phyloP scores from a whole-genome alignment of 2,113 vertebrate genomes.

The Rostratula benghalensis region DNA sequence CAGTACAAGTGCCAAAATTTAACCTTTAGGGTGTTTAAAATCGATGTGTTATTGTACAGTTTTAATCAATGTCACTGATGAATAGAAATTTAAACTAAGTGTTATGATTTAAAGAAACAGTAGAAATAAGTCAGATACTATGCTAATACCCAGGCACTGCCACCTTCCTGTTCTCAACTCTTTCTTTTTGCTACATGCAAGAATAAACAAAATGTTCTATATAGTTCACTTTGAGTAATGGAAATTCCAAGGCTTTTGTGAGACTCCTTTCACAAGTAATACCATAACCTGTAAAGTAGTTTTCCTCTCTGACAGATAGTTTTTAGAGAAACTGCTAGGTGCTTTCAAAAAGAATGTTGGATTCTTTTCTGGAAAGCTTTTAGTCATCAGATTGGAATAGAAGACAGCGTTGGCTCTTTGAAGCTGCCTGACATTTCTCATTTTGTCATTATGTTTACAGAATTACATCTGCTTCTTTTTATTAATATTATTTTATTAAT shows the following conservation, averaged over 20 bases:
- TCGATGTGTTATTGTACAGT: neutral
- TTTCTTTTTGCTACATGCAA: neutral
- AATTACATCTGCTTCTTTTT: neutral
- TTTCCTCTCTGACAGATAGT: neutral
- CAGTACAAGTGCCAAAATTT: neutral
- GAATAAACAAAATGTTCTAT: neutral
- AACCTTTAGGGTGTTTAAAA: neutral
- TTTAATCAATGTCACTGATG: neutral
- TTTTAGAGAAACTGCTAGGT: neutral
- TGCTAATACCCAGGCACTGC: neutral
- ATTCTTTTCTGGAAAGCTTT: slow-evolving; percentile 11
- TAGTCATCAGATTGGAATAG: neutral
- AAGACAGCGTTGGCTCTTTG: neutral
- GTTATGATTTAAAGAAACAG: neutral
- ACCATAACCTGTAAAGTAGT: neutral
- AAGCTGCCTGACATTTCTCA: neutral
- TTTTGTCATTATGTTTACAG: neutral
- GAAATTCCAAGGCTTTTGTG: neutral
- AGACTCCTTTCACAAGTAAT: neutral
- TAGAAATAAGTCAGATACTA: neutral
- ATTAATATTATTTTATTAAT: neutral
- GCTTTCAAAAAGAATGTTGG: neutral
- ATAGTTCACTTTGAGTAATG: neutral
- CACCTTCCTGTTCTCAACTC: neutral
- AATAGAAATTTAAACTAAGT: neutral